Base-by-base conservation (phyloP, 2,797 vertebrate genomes). In the Perdix hodgsoniae region DNA sequence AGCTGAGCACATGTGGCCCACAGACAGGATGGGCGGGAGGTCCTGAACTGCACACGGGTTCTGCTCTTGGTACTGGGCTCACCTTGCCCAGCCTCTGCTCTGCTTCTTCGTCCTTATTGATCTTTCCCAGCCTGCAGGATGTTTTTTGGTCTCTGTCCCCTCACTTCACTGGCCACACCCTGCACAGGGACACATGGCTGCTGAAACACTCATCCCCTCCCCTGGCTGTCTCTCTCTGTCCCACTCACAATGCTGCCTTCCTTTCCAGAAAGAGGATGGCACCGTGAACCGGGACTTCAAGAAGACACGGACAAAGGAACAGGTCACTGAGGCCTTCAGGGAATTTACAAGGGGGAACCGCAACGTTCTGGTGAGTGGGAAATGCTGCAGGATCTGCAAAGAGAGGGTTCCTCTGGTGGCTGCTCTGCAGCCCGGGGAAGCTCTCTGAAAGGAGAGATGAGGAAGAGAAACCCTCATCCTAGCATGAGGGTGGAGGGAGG, bases 211-310 rank as follows among this genome's bases (percentile, higher is more conserved):
- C 2, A 2, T 70, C 16, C 33, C 31, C 77, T 45, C n/a, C 59
- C 45, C 8, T 24, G 4, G 4, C 22, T 94, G 47, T 54, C 42
- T 23, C 11, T 85, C 40, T 42, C 47, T 33, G 40, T 86, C 40
- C 45, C 0, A 2, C 39, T 12, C 81, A 91, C 16, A 1, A 0
- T 31, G 67, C 18, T 94, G 74, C 52, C 21, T 86, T 81, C 45
- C 78, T 86, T 93, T 95, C 29, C 89, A 99, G 99, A 99, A 99
- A 49, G 99, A 99, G 97, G 99, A 99, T 0, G 99, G 99, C 91
- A 99, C 98, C 0, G 99, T 99, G 93, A 99, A 99, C 97, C 98
- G 99, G 83, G 99, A 99, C 95, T 99, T 99, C 96, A 99, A 99
- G 97, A 99, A 99, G 97, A 99, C 99, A 10, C 99, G 98, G 96